phyloP scores from a whole-genome alignment of 1,140 invertebrate species.

The Drosophila varians region DNA sequence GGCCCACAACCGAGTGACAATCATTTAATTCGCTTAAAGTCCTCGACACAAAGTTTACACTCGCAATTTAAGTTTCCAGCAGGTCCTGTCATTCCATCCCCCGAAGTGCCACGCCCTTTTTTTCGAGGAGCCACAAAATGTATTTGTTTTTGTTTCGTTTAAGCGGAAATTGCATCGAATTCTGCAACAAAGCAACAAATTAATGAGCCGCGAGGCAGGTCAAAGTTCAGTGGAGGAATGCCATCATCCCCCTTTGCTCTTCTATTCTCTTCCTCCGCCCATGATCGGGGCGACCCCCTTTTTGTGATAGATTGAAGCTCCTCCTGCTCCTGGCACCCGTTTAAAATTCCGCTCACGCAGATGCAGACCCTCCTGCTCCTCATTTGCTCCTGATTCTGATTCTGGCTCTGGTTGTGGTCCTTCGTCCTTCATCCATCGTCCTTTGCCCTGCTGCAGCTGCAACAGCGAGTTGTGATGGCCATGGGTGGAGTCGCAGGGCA shows the following conservation, averaged over 20 bases:
- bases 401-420: conserved; percentile 9
- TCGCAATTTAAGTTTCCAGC: conserved; percentile 8
- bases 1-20: conserved; percentile 19
- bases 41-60: conserved; percentile 20
- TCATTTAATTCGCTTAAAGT: conserved; percentile 31
- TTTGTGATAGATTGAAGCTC: conserved; percentile 44
- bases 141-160: conserved; percentile 18
- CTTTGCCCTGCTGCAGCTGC: conserved; percentile 18
- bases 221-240: conserved; percentile 27
- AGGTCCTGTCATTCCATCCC: background rate
- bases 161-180: conserved; percentile 25
- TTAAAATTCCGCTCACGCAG: conserved; percentile 67
- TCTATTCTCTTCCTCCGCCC: background rate
- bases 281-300: conserved; percentile 5
- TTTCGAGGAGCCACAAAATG: conserved; percentile 11
- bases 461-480: conserved; percentile 32
- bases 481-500: background rate
- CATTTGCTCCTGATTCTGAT: conserved; percentile 7
- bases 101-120: background rate
- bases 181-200: conserved; percentile 27
- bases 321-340: conserved; percentile 51
- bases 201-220: conserved; percentile 56
- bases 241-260: background rate
- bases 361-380: background rate
- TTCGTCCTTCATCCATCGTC: conserved; percentile 7